Base-by-base conservation (phyloP, 2,797 vertebrate genomes). In the Chiloscyllium punctatum region DNA sequence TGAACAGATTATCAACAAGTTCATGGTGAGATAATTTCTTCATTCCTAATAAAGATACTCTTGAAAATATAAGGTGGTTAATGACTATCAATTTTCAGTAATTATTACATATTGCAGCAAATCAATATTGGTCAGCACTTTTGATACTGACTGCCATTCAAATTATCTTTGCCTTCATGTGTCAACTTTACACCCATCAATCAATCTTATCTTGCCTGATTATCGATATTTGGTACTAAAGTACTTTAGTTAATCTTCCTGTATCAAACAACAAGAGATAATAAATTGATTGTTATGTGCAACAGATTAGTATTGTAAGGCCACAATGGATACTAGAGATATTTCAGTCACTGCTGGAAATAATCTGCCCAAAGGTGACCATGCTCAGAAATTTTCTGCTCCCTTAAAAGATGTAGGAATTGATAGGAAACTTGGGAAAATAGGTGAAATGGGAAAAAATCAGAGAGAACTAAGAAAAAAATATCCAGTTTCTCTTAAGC, bases 221-320 rank as follows among this genome's bases (percentile, higher is more conserved):
- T 74, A 95, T 95, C 48, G 94, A 95, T 95, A 77, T 13, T 30
- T 77, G 42, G 71, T 15, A 57, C 27, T 72, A 21, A 51, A 51
- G 94, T 77, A 74, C 42, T 95, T 77, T 57, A n/a, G 94, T 1
- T 95, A 77, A 77, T 77, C 53, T n/a, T 77, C 94, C 42, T n/a
- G 0, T 33, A 77, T 74, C 94, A 95, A 71, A 95, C 74, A 95
- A 33, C 51, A 53, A 95, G 5, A 48, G 69, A 53, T 74, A 95
- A 53, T 30, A 30, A 27, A 74, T 95, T 95, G 53, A 27, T 48
- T 33, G 27, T 33, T 21, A 18, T 77, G 27, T 74, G 69, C 71
- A 95, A 48, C 42, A 77, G 42, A 21, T 72, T 23, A 30, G 11
- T 30, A n/a, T 74, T 51, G 69, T 74, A 6, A 77, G 48, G 68